These are phyloP conservation scores for Phorcus lineatus DNA, from an alignment of 2,888 invertebrate species.

Conservation along the genomic window DNA sequence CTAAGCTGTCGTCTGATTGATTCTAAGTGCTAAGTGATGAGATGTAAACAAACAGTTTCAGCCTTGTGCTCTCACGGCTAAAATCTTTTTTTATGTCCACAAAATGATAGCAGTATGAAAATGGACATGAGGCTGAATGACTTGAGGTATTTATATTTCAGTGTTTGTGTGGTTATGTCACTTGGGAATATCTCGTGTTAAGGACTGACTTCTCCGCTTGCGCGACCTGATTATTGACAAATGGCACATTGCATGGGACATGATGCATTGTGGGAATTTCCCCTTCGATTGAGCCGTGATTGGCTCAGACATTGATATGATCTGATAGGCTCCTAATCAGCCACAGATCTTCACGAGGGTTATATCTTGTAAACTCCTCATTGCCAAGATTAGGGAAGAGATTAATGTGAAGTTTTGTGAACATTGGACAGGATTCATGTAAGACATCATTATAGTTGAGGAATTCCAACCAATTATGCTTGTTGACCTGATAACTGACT, in stretches of 20 bases:
- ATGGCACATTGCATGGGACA: background rate
- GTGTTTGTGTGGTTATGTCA: background rate
- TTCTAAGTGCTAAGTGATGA: conserved; percentile 12
- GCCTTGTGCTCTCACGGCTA: background rate
- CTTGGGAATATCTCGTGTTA: background rate
- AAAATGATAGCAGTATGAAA: background rate
- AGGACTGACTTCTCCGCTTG: background rate
- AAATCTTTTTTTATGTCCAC: background rate
- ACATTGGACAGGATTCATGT: no score
- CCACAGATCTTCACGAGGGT: background rate
- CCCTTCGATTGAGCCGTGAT: background rate
- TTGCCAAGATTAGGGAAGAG: background rate
- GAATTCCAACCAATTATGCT: no score
- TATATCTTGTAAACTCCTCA: background rate
- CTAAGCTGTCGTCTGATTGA: background rate
- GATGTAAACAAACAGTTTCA: conserved; percentile 1
- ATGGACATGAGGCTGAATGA: background rate
- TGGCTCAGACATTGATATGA: conserved; percentile 3
- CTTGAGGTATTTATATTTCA: background rate
- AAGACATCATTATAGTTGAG: no score
- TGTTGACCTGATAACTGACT: no score
- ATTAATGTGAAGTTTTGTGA: no score
- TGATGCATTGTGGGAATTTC: conserved; percentile 8
- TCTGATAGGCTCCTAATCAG: background rate
- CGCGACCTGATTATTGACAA: conserved; percentile 11